phyloP scores from a whole-genome alignment of 2,113 vertebrate genomes.

The Bolborhynchus lineola region DNA sequence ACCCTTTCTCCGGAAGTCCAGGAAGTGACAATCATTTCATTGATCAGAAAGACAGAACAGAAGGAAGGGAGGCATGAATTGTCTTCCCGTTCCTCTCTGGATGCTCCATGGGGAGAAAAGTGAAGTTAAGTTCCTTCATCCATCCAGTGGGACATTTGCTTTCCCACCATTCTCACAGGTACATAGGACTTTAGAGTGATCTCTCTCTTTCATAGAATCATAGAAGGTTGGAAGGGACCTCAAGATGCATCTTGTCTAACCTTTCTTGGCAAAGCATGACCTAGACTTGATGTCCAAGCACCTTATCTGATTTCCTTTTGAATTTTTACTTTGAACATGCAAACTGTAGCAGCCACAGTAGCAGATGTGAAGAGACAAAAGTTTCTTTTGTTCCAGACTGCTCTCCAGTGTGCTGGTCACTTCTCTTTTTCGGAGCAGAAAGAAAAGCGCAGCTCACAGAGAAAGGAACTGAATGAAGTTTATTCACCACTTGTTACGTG shows the following conservation, averaged over 20 bases:
- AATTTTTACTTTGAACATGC: not conserved
- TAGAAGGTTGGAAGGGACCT: not conserved
- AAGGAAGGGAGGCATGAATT: not conserved
- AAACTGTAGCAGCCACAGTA: not conserved
- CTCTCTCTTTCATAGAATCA: not conserved
- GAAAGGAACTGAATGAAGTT: not conserved
- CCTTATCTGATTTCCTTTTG: not conserved
- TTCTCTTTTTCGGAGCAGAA: not conserved
- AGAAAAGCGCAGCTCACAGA: not conserved
- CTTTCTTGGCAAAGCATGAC: not conserved
- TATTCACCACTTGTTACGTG: not conserved
- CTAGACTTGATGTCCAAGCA: not conserved
- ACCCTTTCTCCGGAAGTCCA: not conserved
- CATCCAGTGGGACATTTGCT: not conserved
- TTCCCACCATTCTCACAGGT: not conserved
- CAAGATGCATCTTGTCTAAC: not conserved
- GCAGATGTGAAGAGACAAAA: not conserved
- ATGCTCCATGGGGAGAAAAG: not conserved
- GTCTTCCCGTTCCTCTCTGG: not conserved
- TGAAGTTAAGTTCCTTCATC: not conserved
- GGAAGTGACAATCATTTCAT: not conserved
- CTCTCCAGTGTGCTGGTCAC: not conserved
- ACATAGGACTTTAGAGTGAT: not conserved
- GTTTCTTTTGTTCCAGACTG: not conserved
- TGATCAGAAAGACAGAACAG: not conserved